Base-by-base conservation (phyloP, 2,113 vertebrate species). In the Neofelis nebulosa region DNA sequence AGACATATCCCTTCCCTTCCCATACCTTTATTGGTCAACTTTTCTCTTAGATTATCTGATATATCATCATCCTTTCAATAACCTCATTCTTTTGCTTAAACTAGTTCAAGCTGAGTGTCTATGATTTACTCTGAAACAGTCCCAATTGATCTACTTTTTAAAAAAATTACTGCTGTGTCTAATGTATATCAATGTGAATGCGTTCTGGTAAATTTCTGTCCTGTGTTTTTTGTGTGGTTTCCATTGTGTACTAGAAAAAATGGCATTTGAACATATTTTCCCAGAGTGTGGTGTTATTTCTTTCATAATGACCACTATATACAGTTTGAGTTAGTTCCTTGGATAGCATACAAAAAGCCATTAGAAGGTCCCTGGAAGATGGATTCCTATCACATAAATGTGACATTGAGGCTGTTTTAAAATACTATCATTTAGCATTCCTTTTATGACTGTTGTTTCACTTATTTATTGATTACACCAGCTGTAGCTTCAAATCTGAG, bases 391-490 rank as follows among this genome's bases (percentile, higher is more conserved):
- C 68, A 66, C 71, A 74, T 76, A 76, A 96, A 90, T 52, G 94
- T 96, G 94, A 82, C 92, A 88, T 38, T 52, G 36, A 90, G 88
- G 14, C 73, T 94, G 10, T 74, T 91, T 93, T 85, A 81, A 73
- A 73, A 82, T 29, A 55, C 88, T 81, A 85, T 73, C 61, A 84
- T 48, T 92, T 88, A 91, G 74, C 48, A 57, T 79, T 89, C 74
- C 31, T n/a, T 82, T 94, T 91, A 92, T 92, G 78, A 94, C 61
- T 73, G 36, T 52, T 69, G 61, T 38, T 90, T 95, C 63, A 57
- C 36, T 92, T 93, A 85, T 61, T 96, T 91, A 96, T 84, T 84
- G 79, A 97, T 96, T 68, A 48, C 12, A 76, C 41, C 71, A 95
- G 57, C 90, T 97, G 31, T 41, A 73, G 81, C 13, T 96, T 94